Evolutionary conservation across 2,113 vertebrate species (phyloP).

Genomic region (Sitta europaea): DNA sequence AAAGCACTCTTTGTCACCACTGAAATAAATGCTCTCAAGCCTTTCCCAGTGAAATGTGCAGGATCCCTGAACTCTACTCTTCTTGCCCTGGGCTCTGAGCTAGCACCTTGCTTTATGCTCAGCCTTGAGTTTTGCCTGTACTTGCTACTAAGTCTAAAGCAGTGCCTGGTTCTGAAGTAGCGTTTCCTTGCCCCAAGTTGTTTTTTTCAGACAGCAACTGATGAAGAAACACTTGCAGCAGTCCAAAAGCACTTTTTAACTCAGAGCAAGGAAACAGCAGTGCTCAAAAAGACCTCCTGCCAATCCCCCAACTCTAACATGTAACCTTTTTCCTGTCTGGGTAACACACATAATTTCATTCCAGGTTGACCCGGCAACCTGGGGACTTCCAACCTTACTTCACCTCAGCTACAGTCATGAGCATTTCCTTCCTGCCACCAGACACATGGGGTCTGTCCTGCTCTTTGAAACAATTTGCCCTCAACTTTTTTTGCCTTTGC

Average conservation of each 20-base stretch:
- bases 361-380: neutral
- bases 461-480: neutral
- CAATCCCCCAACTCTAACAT: too few species aligned
- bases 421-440: neutral
- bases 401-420: neutral
- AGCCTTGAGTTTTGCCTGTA: neutral
- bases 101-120: neutral
- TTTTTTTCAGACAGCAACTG: neutral
- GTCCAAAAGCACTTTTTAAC: neutral
- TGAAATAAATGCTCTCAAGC: neutral
- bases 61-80: neutral
- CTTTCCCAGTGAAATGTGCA: neutral
- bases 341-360: neutral
- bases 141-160: neutral
- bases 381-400: neutral
- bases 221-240: neutral
- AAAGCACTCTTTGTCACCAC: neutral
- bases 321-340: neutral
- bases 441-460: rapidly evolving
- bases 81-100: neutral
- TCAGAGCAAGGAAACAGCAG: neutral
- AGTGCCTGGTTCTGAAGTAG: neutral
- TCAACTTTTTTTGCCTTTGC: neutral
- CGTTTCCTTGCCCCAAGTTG: neutral
- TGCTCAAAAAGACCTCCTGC: neutral